These are phyloP conservation scores for Apteryx mantelli DNA, from an alignment of 2,113 vertebrate species.

Conservation along the genomic window DNA sequence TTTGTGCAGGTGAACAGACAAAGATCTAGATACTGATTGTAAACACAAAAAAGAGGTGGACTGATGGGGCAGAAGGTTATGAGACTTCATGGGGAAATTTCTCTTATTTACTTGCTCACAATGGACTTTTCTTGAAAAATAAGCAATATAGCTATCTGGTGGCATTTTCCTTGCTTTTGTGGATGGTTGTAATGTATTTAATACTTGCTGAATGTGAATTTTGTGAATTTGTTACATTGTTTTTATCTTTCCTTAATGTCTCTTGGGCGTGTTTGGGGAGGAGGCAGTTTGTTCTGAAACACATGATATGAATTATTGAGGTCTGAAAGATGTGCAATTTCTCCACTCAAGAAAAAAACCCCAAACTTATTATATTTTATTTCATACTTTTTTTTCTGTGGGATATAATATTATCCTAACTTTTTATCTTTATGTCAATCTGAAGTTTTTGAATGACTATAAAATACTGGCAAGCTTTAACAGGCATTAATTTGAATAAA, in stretches of 20 bases:
- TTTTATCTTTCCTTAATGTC: conserved; percentile 1
- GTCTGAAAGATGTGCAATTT: conserved; percentile 13
- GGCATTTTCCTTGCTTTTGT: background rate
- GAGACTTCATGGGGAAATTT: background rate
- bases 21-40: background rate
- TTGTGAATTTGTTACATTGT: background rate
- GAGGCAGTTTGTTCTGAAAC: background rate
- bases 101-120: background rate
- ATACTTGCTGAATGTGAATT: background rate
- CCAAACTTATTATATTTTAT: background rate
- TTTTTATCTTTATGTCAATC: background rate
- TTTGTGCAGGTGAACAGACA: background rate
- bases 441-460: conserved; percentile 1
- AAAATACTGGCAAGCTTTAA: background rate
- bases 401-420: background rate
- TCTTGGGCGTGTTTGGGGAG: background rate
- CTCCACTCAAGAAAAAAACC: background rate
- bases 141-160: background rate
- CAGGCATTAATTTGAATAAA: conserved; percentile 12
- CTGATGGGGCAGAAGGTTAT: background rate
- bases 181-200: background rate
- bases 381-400: background rate
- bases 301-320: background rate
- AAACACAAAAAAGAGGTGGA: background rate
- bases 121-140: background rate